Conservation (phyloP, 2,888 invertebrate genomes). For the Gerris lacustris region DNA sequence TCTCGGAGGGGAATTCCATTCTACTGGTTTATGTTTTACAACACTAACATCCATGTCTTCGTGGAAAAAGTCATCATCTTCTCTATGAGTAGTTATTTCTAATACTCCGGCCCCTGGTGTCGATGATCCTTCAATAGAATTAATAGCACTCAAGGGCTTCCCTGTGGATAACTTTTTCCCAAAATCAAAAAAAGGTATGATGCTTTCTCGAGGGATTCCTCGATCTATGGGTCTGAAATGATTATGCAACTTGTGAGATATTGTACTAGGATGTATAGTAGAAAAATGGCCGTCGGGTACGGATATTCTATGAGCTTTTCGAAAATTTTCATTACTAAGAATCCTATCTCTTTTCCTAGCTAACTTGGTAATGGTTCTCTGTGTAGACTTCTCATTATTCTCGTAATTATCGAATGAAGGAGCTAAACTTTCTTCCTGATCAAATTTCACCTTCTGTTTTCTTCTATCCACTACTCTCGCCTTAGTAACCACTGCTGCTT, state of each 20-base stretch:
- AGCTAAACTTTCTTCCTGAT: not conserved
- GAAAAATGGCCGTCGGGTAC: not conserved
- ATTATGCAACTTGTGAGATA: slow-evolving; percentile 46
- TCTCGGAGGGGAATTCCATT: slow-evolving; percentile 35
- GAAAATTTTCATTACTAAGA: not conserved
- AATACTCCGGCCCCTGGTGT: slow-evolving; percentile 22
- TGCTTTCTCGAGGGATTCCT: slow-evolving; percentile 48
- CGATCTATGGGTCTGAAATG: slow-evolving; percentile 51
- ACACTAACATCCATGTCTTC: slow-evolving; percentile 36
- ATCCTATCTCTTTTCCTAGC: slow-evolving; percentile 21
- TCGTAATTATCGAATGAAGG: slow-evolving; percentile 10
- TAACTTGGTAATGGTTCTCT: slow-evolving; percentile 21
- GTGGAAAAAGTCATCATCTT: slow-evolving; percentile 34
- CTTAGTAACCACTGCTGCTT: not conserved
- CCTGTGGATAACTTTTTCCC: slow-evolving; percentile 49
- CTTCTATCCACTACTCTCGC: not conserved
- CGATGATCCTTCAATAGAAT: slow-evolving; percentile 33
- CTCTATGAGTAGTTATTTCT: slow-evolving; percentile 17
- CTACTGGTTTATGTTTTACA: slow-evolving; percentile 33
- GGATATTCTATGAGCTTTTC: not conserved
- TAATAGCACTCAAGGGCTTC: slow-evolving; percentile 32
- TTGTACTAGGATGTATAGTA: slow-evolving; percentile 23
- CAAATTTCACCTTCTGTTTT: not conserved
- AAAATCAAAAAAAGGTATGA: slow-evolving; percentile 58
- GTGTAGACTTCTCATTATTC: slow-evolving; percentile 24